phyloP scores from a whole-genome alignment of 2,113 vertebrate genomes.

The Sminthopsis crassicaudata region DNA sequence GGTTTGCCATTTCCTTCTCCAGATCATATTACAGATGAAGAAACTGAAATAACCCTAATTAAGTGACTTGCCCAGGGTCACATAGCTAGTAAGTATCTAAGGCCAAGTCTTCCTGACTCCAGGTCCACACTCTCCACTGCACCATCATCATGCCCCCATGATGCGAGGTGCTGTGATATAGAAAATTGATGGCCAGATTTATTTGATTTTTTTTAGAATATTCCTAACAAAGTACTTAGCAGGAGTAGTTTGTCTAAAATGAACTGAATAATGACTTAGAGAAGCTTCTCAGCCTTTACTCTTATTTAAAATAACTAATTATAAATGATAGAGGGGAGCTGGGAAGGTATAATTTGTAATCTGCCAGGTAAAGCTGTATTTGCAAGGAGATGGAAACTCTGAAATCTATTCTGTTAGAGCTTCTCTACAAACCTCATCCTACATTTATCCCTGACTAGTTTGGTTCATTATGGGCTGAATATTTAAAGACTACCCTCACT shows the following conservation, averaged over 20 bases:
- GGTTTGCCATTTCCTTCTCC: background rate
- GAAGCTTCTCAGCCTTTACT: background rate
- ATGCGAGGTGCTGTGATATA: background rate
- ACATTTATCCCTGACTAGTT: background rate
- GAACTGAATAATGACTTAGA: background rate
- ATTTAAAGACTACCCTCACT: background rate
- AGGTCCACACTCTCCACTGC: background rate
- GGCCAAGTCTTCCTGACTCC: background rate
- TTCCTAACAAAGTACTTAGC: background rate
- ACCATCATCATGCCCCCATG: background rate
- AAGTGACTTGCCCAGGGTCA: background rate
- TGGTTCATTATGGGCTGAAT: background rate
- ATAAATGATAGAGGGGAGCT: background rate
- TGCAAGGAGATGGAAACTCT: background rate
- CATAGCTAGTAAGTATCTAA: background rate
- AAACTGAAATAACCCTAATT: background rate
- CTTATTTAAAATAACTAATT: constrained; percentile 16
- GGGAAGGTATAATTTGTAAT: background rate
- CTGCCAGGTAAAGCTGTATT: background rate
- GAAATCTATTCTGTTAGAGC: background rate
- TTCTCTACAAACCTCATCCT: background rate
- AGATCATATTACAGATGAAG: background rate
- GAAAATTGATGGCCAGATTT: background rate
- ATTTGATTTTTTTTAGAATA: constrained; percentile 16
- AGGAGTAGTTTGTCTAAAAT: constrained; percentile 26